Conservation (phyloP, 2,888 invertebrate genomes). For the Automeris io region DNA sequence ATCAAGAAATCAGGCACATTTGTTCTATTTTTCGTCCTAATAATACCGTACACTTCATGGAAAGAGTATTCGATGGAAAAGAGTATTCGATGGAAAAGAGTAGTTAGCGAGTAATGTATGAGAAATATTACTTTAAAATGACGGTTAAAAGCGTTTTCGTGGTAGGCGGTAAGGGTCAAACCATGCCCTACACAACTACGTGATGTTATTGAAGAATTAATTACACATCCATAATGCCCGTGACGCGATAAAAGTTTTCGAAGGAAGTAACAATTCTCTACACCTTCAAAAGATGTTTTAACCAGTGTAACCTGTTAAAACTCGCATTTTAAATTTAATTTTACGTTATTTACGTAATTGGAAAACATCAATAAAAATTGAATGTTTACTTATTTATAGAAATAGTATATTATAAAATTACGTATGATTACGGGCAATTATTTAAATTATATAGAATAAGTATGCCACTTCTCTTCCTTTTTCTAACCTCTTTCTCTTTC, state of each 20-base stretch:
- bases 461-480: too few relatives aligned
- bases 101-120: constrained; percentile 3
- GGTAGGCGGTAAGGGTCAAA: constrained; percentile 26
- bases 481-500: too few relatives aligned
- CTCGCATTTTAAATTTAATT: constrained; percentile 14
- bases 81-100: too few relatives aligned
- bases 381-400: too few relatives aligned
- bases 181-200: constrained; percentile 42
- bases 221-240: constrained; percentile 34
- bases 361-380: too few relatives aligned
- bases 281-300: constrained; percentile 6
- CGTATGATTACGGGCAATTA: too few relatives aligned
- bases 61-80: too few relatives aligned
- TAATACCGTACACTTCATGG: too few relatives aligned
- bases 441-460: too few relatives aligned
- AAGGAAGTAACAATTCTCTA: constrained; percentile 26
- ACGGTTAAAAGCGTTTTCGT: constrained; percentile 14
- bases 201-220: constrained; percentile 57
- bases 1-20: too few relatives aligned
- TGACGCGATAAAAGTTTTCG: constrained; percentile 27
- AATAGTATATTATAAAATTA: too few relatives aligned
- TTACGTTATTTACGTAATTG: not conserved
- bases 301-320: constrained; percentile 24
- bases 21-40: too few relatives aligned
- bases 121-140: constrained; percentile 1